phyloP scores from a whole-genome alignment of 1,140 invertebrate species.

The Drosophila tani region DNA sequence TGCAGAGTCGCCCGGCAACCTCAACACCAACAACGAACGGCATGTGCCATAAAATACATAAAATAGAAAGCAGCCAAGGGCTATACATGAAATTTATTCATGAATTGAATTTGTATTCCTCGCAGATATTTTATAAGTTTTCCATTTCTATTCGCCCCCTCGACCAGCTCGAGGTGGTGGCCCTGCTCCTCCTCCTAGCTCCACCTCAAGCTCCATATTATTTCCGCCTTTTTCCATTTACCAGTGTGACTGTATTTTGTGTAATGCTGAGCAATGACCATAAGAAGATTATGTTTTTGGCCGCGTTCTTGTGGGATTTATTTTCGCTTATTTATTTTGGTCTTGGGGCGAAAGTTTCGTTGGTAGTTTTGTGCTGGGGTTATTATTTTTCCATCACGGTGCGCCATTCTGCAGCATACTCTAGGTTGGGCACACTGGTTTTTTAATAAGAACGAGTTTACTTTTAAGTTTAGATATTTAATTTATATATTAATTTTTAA shows the following conservation, averaged over 20 bases:
- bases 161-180: neutral
- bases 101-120: constrained; percentile 83
- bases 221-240: constrained; percentile 23
- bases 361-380: constrained; percentile 7
- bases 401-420: neutral
- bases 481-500: neutral
- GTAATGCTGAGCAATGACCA: constrained; percentile 47
- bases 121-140: constrained; percentile 81
- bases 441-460: neutral
- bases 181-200: neutral
- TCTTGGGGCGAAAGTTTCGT: constrained; percentile 4
- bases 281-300: constrained; percentile 46
- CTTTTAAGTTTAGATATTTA: neutral
- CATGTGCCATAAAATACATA: constrained; percentile 55
- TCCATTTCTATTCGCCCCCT: constrained; percentile 54
- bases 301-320: constrained; percentile 24
- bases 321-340: constrained; percentile 22
- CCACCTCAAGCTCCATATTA: neutral
- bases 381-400: constrained; percentile 18
- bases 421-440: neutral
- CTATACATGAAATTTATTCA: constrained; percentile 80
- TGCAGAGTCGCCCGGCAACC: constrained; percentile 22
- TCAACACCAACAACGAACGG: constrained; percentile 21
- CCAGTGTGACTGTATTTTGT: constrained; percentile 40
- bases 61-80: constrained; percentile 61